Evolutionary conservation across 2,113 vertebrate species (phyloP).

Genomic region (Aplodontia rufa): DNA sequence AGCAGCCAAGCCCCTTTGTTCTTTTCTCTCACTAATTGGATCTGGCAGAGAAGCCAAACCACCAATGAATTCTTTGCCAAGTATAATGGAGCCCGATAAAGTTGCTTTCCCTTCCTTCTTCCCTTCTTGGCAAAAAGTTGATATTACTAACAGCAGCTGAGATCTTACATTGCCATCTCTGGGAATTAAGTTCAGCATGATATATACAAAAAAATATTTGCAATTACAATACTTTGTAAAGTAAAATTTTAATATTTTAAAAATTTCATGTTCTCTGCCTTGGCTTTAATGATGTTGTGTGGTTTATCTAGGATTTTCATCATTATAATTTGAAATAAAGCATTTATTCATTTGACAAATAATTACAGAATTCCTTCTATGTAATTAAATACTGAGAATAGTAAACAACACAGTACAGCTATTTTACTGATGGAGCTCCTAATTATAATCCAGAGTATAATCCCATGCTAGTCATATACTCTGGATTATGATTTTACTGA

Average conservation of each 20-base stretch:
- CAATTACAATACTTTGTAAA: neutral
- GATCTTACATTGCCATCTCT: neutral
- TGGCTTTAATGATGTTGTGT: neutral
- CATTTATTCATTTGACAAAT: neutral
- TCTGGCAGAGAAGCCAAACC: neutral
- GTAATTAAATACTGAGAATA: neutral
- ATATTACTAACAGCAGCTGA: neutral
- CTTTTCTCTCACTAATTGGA: neutral
- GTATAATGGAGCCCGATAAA: neutral
- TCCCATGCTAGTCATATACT: neutral
- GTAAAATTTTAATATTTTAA: slow-evolving; percentile 37
- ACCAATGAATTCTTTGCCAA: neutral
- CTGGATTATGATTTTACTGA: neutral
- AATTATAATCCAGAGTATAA: neutral
- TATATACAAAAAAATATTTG: neutral
- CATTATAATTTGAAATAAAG: neutral
- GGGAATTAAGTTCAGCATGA: neutral
- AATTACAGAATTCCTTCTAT: neutral
- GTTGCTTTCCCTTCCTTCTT: neutral
- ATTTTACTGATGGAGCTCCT: neutral
- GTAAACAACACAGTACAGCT: neutral
- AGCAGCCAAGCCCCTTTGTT: neutral
- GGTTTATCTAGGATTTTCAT: neutral
- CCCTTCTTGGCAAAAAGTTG: slow-evolving; percentile 7
- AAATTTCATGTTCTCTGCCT: neutral